phyloP scores from a whole-genome alignment of 2,888 invertebrate genomes.

The Drosophila emarginata region DNA sequence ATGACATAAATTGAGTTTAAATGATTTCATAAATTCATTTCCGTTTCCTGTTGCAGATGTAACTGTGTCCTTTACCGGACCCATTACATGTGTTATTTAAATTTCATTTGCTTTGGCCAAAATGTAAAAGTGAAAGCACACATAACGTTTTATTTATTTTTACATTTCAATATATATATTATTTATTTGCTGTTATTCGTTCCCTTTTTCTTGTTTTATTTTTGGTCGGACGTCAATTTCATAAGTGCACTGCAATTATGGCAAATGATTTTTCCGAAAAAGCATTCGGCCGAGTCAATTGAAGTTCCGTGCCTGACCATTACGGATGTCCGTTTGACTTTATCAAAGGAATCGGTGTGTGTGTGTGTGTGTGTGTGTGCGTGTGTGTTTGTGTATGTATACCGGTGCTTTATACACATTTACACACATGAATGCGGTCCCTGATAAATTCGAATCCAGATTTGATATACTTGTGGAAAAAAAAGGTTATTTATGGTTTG shows the following conservation, averaged over 20 bases:
- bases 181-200: too few relatives aligned
- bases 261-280: conserved; percentile 17
- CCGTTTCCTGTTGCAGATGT: conserved; percentile 54
- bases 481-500: conserved; percentile 36
- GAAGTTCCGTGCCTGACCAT: conserved; percentile 40
- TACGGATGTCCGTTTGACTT: conserved; percentile 37
- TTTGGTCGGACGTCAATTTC: conserved; percentile 30
- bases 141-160: neutral
- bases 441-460: conserved; percentile 50
- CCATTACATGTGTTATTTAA: conserved; percentile 33
- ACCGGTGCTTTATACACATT: neutral
- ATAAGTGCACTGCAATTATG: conserved; percentile 56
- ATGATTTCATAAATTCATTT: conserved; percentile 75
- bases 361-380: too few relatives aligned
- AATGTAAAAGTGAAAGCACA: conserved; percentile 38
- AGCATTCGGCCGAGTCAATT: conserved; percentile 26
- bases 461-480: conserved; percentile 21
- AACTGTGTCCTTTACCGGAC: conserved; percentile 13
- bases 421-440: conserved; percentile 26
- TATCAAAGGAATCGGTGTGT: conserved; percentile 17
- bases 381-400: too few relatives aligned
- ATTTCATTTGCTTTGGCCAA: conserved; percentile 44
- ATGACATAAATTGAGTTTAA: conserved; percentile 67
- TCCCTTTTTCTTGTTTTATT: conserved; percentile 17
- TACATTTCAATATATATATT: neutral